A percentile compares a stretch with the other conserved stretches of the same genome.
These are phyloP conservation scores for Acrocyrtus sp. DNA, from an alignment of 2,888 invertebrate genomes.

Conservation along the genomic window DNA sequence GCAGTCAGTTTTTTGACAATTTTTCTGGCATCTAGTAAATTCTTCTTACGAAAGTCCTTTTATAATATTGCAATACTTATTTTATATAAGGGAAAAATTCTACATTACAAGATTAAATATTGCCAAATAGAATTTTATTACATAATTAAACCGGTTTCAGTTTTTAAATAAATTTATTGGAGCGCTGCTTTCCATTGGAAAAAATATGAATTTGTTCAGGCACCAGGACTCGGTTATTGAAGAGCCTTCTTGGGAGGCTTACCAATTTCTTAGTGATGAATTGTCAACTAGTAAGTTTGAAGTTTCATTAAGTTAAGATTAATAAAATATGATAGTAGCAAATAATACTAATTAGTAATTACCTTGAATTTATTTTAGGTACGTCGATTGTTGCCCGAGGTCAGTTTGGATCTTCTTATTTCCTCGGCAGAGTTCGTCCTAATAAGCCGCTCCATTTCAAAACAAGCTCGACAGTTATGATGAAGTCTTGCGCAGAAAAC, in stretches of 20 bases:
- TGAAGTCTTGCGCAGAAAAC: slow-evolving; percentile 11
- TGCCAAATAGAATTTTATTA: too few relatives aligned
- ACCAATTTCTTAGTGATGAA: slow-evolving; percentile 22
- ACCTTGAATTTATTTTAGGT: background rate
- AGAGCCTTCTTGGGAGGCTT: slow-evolving; percentile 29
- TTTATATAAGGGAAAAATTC: too few relatives aligned
- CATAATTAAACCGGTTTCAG: too few relatives aligned
- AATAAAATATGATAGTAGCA: too few relatives aligned
- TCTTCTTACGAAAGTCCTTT: too few relatives aligned
- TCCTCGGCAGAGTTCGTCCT: slow-evolving; percentile 23
- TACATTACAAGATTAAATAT: too few relatives aligned
- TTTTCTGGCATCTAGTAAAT: too few relatives aligned
- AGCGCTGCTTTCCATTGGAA: too few relatives aligned
- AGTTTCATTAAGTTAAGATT: background rate
- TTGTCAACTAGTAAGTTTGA: slow-evolving; percentile 29
- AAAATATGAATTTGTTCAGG: too few relatives aligned
- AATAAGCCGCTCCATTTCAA: background rate
- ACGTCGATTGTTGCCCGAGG: slow-evolving; percentile 43
- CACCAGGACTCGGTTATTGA: slow-evolving; percentile 20
- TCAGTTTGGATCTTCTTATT: slow-evolving; percentile 41
- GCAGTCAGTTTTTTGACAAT: too few relatives aligned
- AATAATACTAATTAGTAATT: background rate
- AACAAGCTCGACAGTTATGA: slow-evolving; percentile 20
- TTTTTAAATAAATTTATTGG: too few relatives aligned
- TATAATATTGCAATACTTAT: too few relatives aligned